Evolutionary conservation across 30 jellyfish, hydroid and myxozoan genomes (phyloP), one percentile per base, ranked within the genome.

Genomic region (Clytia hemisphaerica): DNA sequence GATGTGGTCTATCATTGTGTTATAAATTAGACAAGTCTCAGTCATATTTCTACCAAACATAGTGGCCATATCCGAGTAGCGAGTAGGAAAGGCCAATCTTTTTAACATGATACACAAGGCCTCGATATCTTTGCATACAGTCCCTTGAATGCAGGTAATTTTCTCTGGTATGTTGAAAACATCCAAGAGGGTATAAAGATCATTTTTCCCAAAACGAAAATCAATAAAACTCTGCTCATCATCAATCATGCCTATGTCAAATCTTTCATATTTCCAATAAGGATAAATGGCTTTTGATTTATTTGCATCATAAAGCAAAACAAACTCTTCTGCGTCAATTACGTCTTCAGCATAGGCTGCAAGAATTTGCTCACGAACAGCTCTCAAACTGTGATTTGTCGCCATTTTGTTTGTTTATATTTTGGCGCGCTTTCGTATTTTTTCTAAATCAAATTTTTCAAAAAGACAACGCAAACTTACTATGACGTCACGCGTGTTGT

Each of bases 21-120:
- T 67, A 31, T 58, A 62, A n/a, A 83, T 83, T 26, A 83, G 70
- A 60, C 92, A 83, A 15, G 74, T 46, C 53, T 79, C 80, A 21
- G 81, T 48, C 21, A 33, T 28, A 33, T 48, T 48, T 9, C 61
- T 48, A 18, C 61, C 27, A 48, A 48, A 48, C 9, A 33, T 48
- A 58, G 30, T 24, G 22, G 44, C 71, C 71, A 58, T 58, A 58
- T 58, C 71, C 22, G 45, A 19, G 29, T 58, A 3, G 37, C 71
- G 37, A 29, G 44, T 19, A 19, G 71, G 67, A 29, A 48, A 19
- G 22, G 71, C 71, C 29, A 58, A 58, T 58, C 71, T 24, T 58
- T 58, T 58, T 21, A 58, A 42, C 71, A 58, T 58, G 36, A 58
- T 58, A 42, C 71, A 58, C 29, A 58, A 42, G 32, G 71, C 71